Base-by-base conservation (phyloP, 2,113 vertebrate species). In the Rhombomys opimus region DNA sequence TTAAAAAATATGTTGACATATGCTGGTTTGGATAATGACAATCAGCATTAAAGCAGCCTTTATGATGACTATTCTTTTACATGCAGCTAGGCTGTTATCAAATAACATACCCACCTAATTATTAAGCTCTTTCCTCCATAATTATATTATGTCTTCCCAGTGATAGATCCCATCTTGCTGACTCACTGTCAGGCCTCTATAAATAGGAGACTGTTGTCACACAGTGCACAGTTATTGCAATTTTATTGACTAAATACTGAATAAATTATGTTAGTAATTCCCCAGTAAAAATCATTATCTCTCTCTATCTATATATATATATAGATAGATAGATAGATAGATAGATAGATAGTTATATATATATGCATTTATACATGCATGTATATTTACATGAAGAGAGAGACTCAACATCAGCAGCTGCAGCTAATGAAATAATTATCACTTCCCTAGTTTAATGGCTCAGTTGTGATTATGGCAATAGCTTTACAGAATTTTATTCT, bases 341-440 rank as follows among this genome's bases (percentile, higher is more conserved):
- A n/a, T n/a, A n/a, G n/a, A n/a, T n/a, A n/a, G n/a, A n/a, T n/a
- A n/a, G n/a, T n/a, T 38, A 61, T 22, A 41, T 7, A 59, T 22
- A 87, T 20, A n/a, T 22, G 59, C 32, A 78, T 52, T 41, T 84
- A 6, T 15, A 86, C 41, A 23, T 22, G 5, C 63, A 86, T 35
- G n/a, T 54, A 57, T 54, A 54, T 87, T 41, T 84, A 75, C 18
- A 67, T 70, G 87, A 7, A 65, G 50, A 89, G 65, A 89, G 38
- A 77, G 30, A 91, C 86, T 94, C 93, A 97, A 75, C 82, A 54
- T 81, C 50, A 93, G 61, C 91, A 97, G 94, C 82, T 97, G 54
- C 67, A 94, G 81, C 96, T 96, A 97, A 92, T 95, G 77, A 93
- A 78, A 78, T 97, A 87, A 96, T 92, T 95, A 86, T 72, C 67